Base-by-base conservation (phyloP, 2,797 vertebrate genomes). In the Apogon talboti region DNA sequence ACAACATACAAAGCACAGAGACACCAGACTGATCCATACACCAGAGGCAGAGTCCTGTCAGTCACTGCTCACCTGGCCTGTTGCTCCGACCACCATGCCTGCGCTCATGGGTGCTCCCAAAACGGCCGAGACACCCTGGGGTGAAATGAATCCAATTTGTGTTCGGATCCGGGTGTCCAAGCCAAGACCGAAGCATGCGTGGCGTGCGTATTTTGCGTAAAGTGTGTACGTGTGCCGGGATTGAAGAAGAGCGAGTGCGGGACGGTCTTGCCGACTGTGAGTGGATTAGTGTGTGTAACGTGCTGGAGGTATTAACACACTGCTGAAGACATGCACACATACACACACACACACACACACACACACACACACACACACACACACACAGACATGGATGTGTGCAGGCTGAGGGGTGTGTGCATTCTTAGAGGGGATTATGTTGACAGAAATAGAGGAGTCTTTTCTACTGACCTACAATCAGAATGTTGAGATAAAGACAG, bases 401-500 rank as follows among this genome's bases (percentile, higher is more conserved):
- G 41, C 75, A 78, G 82, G 53, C 67, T 53, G 62, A 78, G 61
- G 82, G 77, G 78, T 79, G 80, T 77, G 82, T 78, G 85, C 82
- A 86, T 88, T 79, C 89, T 90, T 86, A 84, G 72, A 78, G 79
- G 49, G 86, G 92, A 93, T 94, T 93, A 93, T 3, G 61, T 55
- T 66, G 82, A 86, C 89, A 71, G 76, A 93, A 93, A 92, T 91
- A 92, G 91, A 88, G 72, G 68, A 83, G 83, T 79, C 86, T 88
- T 87, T 85, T 87, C 81, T 76, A 76, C 86, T 93, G 92, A 92
- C 89, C 90, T 85, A 90, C 89, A 92, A 91, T 88, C 79, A 86
- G 71, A 77, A 15, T 60, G 63, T 63, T 64, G 59, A 13, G 43
- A 56, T 60, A 54, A 75, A 79, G 68, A 81, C 42, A 24, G 46